Base-by-base conservation (phyloP, 2,888 invertebrate species). In the Prosopocoilus inquinatus region DNA sequence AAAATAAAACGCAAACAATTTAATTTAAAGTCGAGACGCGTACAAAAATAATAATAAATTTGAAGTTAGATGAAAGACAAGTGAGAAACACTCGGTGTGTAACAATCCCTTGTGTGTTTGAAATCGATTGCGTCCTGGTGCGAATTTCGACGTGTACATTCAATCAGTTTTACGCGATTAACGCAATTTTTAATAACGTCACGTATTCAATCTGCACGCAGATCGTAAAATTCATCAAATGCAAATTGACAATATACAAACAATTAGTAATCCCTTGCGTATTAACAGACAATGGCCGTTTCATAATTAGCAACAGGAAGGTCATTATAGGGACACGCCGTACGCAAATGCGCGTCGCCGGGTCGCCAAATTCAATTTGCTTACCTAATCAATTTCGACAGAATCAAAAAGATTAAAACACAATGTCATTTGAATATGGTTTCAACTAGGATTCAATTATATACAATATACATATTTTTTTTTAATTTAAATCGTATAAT, bases 201-300 rank as follows among this genome's bases (percentile, higher is more conserved):
- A 52, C 47, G 44, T 20, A 51, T 54, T 43, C 36, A 51, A 41
- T 41, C 41, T 41, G 16, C 16, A 13, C 43, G 9, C 48, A 50
- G 46, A 48, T 51, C 56, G 55, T 48, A 57, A 61, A 64, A 73
- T 72, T 73, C 71, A 74, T 75, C 74, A 72, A 62, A 74, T 74
- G 74, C 71, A 75, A 75, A 75, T 75, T 75, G 75, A 72, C 76
- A 75, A 75, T 76, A 75, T 73, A 75, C 75, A 75, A 76, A 76
- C 75, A 76, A 76, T 75, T 75, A 75, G 73, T 64, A 71, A 70
- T 72, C 75, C 75, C 75, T 69, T 67, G 71, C 68, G 71, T 67
- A 72, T 73, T 71, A 71, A 61, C 71, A 68, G 69, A 75, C 74
- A 75, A 75, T 75, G 73, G 70, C 70, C 71, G 71, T 74, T 74